Evolutionary conservation across 2,797 vertebrate genomes (phyloP).

Genomic region (Poliocrania exsul): DNA sequence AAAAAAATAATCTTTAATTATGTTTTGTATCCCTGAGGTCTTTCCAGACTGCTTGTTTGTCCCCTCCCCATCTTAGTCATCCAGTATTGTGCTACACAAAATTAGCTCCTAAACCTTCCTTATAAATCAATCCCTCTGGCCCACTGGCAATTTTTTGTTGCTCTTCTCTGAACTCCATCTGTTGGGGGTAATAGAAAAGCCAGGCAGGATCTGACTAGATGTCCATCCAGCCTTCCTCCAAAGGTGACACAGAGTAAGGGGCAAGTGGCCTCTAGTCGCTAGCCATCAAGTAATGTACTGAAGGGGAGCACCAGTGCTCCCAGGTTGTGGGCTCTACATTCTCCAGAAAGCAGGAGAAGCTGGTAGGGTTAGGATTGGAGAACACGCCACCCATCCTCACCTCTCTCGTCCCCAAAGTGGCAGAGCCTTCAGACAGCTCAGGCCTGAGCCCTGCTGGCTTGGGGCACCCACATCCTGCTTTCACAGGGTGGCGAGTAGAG

Average conservation of each 20-base stretch:
- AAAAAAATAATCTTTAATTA: background rate
- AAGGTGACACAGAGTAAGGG: background rate
- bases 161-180: conserved; percentile 40
- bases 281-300: background rate
- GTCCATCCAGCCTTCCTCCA: background rate
- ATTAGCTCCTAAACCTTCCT: conserved; percentile 74
- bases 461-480: rapidly evolving
- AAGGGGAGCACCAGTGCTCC: background rate
- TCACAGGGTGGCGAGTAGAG: background rate
- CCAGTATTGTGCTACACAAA: conserved; percentile 70
- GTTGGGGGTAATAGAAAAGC: background rate
- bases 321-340: background rate
- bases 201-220: background rate
- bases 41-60: conserved; percentile 71
- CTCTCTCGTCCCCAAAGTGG: rapidly evolving
- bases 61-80: conserved; percentile 71
- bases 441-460: rapidly evolving
- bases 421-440: background rate
- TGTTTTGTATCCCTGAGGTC: conserved; percentile 72
- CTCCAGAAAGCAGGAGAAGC: background rate
- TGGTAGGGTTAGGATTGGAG: rapidly evolving
- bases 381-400: background rate
- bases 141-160: conserved; percentile 50
- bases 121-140: conserved; percentile 68
- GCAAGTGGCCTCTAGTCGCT: conserved; percentile 58